Conservation (phyloP, 2,113 vertebrate genomes). For the Cyanoramphus novaezelandiae region DNA sequence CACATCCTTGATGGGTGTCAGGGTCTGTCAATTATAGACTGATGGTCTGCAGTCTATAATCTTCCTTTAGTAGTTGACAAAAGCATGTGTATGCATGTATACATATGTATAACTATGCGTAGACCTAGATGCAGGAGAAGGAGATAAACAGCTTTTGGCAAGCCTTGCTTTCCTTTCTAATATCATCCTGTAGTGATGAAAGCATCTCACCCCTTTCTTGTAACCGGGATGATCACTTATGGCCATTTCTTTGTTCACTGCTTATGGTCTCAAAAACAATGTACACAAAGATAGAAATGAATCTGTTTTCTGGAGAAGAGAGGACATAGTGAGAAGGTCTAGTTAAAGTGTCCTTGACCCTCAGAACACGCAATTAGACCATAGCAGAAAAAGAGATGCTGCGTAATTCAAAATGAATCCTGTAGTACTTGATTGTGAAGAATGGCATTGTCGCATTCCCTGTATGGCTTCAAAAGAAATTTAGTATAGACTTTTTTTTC, state of each 20-base stretch:
- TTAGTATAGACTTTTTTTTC: background rate
- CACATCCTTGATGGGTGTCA: background rate
- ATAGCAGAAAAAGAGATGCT: background rate
- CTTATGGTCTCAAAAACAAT: background rate
- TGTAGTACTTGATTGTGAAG: background rate
- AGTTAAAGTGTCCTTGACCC: background rate
- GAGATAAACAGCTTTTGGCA: background rate
- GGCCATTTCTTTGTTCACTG: background rate
- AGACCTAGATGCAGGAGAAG: background rate
- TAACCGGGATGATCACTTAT: background rate
- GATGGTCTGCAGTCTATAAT: background rate
- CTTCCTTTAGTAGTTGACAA: background rate
- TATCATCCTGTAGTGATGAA: background rate
- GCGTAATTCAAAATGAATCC: background rate
- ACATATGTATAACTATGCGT: background rate
- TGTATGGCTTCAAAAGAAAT: background rate
- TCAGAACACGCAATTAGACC: background rate
- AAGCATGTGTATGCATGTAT: background rate
- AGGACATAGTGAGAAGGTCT: background rate
- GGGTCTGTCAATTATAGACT: background rate
- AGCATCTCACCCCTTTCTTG: background rate
- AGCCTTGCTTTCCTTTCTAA: background rate
- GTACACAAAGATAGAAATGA: background rate
- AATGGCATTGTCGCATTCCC: background rate
- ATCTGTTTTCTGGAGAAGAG: background rate